These are phyloP conservation scores for Odobenus rosmarus DNA, from an alignment of 2,113 vertebrate species.

Conservation along the genomic window DNA sequence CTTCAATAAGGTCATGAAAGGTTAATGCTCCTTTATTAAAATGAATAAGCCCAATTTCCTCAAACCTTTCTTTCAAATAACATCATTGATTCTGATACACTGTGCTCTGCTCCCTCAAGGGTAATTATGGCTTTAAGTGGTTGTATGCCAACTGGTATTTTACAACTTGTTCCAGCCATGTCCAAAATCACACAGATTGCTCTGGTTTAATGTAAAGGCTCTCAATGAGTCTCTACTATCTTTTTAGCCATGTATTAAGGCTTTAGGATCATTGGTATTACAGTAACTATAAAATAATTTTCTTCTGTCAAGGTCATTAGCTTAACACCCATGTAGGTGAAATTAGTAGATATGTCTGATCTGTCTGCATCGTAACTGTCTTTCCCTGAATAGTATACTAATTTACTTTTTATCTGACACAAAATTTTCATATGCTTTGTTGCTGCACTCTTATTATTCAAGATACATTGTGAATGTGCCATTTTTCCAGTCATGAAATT, in stretches of 20 bases:
- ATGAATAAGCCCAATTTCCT: constrained; percentile 72
- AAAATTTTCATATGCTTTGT: background rate
- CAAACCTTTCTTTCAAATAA: constrained; percentile 62
- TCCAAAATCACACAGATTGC: constrained; percentile 44
- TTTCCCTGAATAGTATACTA: background rate
- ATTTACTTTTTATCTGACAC: background rate
- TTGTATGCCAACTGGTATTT: background rate
- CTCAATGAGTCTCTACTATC: background rate
- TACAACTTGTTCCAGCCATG: constrained; percentile 41
- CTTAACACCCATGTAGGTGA: background rate
- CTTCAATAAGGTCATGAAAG: constrained; percentile 62
- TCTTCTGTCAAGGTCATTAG: background rate
- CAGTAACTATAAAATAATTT: constrained; percentile 2
- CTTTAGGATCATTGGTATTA: background rate
- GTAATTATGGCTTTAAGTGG: constrained; percentile 65
- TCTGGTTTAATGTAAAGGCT: constrained; percentile 29
- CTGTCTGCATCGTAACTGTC: background rate
- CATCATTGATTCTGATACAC: constrained; percentile 66
- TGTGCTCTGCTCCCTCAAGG: constrained; percentile 48
- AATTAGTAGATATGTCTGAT: constrained; percentile 42
- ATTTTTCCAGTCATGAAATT: background rate
- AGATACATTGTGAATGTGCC: background rate
- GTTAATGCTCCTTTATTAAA: constrained; percentile 71
- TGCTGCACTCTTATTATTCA: background rate
- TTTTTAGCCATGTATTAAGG: constrained; percentile 31